Evolutionary conservation across 2,113 vertebrate species (phyloP).

Genomic region (Lepus europaeus): DNA sequence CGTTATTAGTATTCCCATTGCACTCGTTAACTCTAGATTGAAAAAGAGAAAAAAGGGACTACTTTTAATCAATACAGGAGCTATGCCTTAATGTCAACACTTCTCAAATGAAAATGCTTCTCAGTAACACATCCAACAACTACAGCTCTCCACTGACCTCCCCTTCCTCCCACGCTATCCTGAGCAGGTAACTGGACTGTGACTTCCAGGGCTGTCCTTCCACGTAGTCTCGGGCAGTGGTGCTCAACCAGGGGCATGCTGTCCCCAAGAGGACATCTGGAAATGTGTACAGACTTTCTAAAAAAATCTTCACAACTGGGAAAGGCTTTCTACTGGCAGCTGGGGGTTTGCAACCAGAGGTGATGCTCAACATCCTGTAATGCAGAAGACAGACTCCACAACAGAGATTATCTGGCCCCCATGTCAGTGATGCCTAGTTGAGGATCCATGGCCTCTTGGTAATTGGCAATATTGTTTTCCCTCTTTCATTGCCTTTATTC

Average conservation of each 20-base stretch:
- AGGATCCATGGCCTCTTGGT: neutral
- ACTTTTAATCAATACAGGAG: neutral
- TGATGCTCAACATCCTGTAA: neutral
- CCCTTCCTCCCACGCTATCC: neutral
- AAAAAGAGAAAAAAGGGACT: neutral
- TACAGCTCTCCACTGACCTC: neutral
- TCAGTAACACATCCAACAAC: neutral
- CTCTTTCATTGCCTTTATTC: neutral
- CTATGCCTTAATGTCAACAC: neutral
- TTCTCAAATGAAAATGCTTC: neutral
- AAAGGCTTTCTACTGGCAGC: neutral
- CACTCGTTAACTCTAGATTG: neutral
- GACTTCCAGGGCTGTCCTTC: neutral
- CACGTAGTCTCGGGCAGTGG: neutral
- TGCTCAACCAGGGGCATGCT: neutral
- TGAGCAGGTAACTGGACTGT: neutral
- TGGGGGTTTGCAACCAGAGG: neutral
- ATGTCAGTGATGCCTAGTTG: neutral
- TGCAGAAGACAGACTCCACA: neutral
- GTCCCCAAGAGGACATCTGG: neutral
- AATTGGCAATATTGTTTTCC: neutral
- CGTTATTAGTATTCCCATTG: neutral
- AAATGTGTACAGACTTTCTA: neutral
- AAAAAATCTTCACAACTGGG: neutral
- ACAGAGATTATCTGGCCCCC: neutral